These are phyloP conservation scores for Crocuta crocuta DNA, from an alignment of 2,113 vertebrate species.

Conservation along the genomic window DNA sequence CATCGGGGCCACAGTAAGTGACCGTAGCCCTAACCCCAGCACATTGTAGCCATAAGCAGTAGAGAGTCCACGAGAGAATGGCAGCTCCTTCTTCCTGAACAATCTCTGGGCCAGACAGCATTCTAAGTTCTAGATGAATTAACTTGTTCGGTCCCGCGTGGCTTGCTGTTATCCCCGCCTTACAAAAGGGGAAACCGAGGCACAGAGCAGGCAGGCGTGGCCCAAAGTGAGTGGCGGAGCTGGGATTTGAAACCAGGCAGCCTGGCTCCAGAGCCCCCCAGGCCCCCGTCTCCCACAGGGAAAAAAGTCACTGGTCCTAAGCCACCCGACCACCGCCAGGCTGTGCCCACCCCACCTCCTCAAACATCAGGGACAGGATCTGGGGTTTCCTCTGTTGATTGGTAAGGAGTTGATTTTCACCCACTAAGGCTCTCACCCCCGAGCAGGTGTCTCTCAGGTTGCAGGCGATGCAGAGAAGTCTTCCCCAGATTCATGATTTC, in stretches of 20 bases:
- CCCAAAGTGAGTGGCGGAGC: background rate
- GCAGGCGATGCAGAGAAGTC: background rate
- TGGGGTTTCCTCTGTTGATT: background rate
- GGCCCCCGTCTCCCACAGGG: background rate
- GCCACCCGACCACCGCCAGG: background rate
- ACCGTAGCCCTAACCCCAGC: background rate
- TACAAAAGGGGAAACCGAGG: background rate
- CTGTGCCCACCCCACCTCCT: background rate
- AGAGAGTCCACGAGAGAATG: background rate
- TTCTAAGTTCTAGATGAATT: background rate
- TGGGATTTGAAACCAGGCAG: background rate
- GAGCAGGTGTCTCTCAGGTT: background rate
- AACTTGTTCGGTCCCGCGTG: background rate
- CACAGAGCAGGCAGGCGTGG: too few species aligned
- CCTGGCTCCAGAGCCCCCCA: background rate
- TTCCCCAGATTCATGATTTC: background rate
- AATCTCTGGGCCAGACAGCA: background rate
- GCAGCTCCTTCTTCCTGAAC: background rate
- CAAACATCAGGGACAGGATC: fast-evolving
- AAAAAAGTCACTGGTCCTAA: background rate
- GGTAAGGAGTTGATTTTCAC: background rate
- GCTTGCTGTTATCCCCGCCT: background rate
- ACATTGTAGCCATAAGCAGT: fast-evolving
- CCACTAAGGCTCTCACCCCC: background rate
- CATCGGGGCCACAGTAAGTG: background rate